phyloP scores from a whole-genome alignment of 2,888 invertebrate species.

The Monochamus alternatus region DNA sequence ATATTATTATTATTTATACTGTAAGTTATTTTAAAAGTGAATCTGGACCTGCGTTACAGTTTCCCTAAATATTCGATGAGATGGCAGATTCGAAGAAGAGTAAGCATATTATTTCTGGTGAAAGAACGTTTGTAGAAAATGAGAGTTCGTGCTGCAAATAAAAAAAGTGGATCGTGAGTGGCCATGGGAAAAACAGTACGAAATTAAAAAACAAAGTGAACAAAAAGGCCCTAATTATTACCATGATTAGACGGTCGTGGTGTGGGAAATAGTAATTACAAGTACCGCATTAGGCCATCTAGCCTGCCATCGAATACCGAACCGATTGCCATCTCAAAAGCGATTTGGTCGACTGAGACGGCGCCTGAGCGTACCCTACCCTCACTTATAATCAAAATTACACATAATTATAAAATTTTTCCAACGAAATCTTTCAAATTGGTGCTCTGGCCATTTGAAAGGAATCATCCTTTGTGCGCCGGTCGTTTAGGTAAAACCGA shows the following conservation, averaged over 20 bases:
- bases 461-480: conserved; percentile 51
- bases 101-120: conserved; percentile 30
- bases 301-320: conserved; percentile 39
- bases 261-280: conserved; percentile 71
- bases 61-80: neutral
- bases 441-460: conserved; percentile 58
- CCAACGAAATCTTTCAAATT: conserved; percentile 60
- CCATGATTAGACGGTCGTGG: conserved; percentile 68
- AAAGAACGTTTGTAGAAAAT: conserved; percentile 37
- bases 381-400: conserved; percentile 70
- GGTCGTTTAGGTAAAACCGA: conserved; percentile 53
- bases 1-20: too few relatives aligned
- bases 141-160: conserved; percentile 41
- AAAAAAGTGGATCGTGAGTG: conserved; percentile 66
- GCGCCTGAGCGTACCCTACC: conserved; percentile 60
- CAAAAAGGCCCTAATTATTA: conserved; percentile 69
- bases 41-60: neutral
- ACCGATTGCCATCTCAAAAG: conserved; percentile 56
- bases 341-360: conserved; percentile 52
- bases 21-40: neutral
- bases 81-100: neutral
- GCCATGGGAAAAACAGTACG: conserved; percentile 67
- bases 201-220: conserved; percentile 65
- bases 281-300: conserved; percentile 64
- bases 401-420: conserved; percentile 69